A percentile compares a stretch with the other conserved stretches of the same genome.
phyloP scores from a whole-genome alignment of 1,140 invertebrate genomes.

The Mizuhopecten yessoensis region DNA sequence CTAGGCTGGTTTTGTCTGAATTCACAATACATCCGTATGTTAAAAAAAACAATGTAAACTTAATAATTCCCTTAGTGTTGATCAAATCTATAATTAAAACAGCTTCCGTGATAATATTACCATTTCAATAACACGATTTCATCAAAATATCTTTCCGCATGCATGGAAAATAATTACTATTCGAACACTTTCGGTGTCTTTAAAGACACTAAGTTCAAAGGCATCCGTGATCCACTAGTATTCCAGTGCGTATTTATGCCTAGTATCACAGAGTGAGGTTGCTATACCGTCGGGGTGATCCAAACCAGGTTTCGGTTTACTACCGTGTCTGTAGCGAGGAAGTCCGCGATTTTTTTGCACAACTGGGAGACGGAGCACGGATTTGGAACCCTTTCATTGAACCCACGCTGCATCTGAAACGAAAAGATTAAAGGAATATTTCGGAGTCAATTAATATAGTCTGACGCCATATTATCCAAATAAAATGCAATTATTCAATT shows the following conservation, averaged over 20 bases:
- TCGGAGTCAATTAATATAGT: background rate
- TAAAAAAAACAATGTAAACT: background rate
- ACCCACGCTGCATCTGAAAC: conserved; percentile 15
- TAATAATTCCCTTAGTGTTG: background rate
- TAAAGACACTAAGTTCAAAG: conserved; percentile 10
- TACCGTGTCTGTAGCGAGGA: background rate
- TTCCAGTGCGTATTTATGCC: background rate
- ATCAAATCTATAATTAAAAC: conserved; percentile 19
- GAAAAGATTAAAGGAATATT: conserved; percentile 36
- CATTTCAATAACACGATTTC: conserved; percentile 39
- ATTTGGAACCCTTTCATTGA: conserved; percentile 38
- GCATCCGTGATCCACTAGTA: background rate
- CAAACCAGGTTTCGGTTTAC: background rate
- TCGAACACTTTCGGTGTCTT: conserved; percentile 32
- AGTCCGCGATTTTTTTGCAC: background rate
- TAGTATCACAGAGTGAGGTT: background rate
- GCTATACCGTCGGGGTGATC: background rate
- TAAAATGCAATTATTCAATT: conserved; percentile 11
- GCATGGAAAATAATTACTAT: conserved; percentile 34
- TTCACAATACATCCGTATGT: conserved; percentile 5
- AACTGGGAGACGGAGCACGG: background rate
- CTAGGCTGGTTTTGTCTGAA: background rate
- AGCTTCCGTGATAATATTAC: conserved; percentile 8
- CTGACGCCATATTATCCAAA: conserved; percentile 38
- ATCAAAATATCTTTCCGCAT: conserved; percentile 34